These are phyloP conservation scores for Brachionus calyciflorus DNA, from an alignment of 1,140 invertebrate species.

Conservation along the genomic window DNA sequence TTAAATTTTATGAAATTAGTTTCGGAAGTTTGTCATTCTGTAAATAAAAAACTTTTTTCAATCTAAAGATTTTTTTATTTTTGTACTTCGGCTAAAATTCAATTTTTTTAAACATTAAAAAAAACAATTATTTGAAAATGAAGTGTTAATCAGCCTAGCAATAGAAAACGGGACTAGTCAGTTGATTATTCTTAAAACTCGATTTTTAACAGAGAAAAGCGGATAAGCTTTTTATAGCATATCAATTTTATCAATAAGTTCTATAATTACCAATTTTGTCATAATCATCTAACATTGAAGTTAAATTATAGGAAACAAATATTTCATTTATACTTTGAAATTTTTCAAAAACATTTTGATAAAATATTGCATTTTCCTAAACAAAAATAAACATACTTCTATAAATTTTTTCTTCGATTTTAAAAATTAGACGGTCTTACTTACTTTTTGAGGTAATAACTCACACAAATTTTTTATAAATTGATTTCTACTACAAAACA, in stretches of 20 bases:
- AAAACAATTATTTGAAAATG: too few species aligned
- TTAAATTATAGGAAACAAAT: slow-evolving; percentile 1
- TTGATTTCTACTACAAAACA: slow-evolving; percentile 12
- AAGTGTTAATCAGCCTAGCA: too few species aligned
- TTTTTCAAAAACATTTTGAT: slow-evolving; percentile 5
- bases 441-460: neutral
- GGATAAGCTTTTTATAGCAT: neutral
- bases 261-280: neutral
- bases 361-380: neutral
- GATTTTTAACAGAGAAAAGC: too few species aligned
- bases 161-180: too few species aligned
- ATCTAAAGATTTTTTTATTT: too few species aligned
- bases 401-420: neutral
- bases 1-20: too few species aligned
- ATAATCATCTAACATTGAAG: slow-evolving; percentile 4
- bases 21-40: too few species aligned
- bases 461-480: neutral
- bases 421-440: neutral
- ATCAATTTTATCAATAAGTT: neutral
- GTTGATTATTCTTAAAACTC: too few species aligned
- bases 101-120: too few species aligned
- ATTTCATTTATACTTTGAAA: neutral
- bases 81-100: too few species aligned
- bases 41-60: too few species aligned
- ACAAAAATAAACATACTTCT: neutral